Conservation (phyloP, 1,140 invertebrate genomes). For the Meloidogyne hapla region DNA sequence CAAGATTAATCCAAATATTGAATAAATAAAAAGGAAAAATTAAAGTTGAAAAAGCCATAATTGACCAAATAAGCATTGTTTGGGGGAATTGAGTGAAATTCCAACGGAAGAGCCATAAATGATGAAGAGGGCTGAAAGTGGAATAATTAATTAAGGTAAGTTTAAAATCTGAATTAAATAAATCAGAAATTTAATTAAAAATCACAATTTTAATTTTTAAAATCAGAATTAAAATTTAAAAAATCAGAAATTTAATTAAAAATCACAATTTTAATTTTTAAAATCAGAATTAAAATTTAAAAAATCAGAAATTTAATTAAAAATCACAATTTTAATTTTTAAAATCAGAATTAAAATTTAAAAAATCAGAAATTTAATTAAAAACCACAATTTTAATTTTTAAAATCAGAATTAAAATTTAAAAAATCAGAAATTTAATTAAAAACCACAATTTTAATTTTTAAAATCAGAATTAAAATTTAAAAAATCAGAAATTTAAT, state of each 20-base stretch:
- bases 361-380: background rate
- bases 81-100: conserved; percentile 55
- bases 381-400: background rate
- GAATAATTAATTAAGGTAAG: background rate
- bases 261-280: background rate
- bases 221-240: too few species aligned
- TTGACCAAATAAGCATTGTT: conserved; percentile 52
- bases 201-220: background rate
- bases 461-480: too few species aligned
- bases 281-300: background rate
- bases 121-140: conserved; percentile 19
- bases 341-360: too few species aligned
- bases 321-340: too few species aligned
- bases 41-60: conserved; percentile 61
- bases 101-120: conserved; percentile 58
- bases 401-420: background rate
- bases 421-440: too few species aligned
- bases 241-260: too few species aligned
- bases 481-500: too few species aligned
- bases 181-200: background rate
- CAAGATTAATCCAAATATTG: background rate
- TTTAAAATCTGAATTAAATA: background rate
- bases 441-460: too few species aligned
- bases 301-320: background rate
- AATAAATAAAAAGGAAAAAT: conserved; percentile 37